Base-by-base conservation (phyloP, 2,113 vertebrate species). In the Scatophagus argus region DNA sequence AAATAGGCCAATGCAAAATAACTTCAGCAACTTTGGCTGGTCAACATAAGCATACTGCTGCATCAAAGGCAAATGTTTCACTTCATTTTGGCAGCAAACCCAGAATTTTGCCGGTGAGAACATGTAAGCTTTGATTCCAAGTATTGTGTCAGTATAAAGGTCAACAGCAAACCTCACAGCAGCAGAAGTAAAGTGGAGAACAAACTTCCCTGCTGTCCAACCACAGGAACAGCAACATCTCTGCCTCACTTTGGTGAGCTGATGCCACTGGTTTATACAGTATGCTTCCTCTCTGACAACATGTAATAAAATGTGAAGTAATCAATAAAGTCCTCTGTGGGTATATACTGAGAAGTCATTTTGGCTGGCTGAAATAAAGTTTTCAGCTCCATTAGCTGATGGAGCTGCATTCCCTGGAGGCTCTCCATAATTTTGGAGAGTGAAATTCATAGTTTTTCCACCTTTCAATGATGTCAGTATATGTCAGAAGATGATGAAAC, bases 1-100 rank as follows among this genome's bases (percentile, higher is more conserved):
- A 4, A 31, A 8, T 36, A 31, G 25, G 61, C 13, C n/a, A n/a
- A n/a, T 62, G 41, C 12, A 38, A n/a, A 44, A 47, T 39, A 62
- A 46, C 16, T 25, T 29, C n/a, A n/a, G n/a, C n/a, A n/a, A n/a
- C 6, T 7, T 10, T 44, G 17, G 9, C n/a, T 31, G 41, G 23
- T 46, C 74, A 52, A 16, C 5, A 17, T 25, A 31, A 4, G 27
- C 47, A 44, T 14, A 9, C 6, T 52, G 59, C 63, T 8, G n/a
- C 49, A 9, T 61, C 17, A 41, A 58, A 69, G 58, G 21, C 41
- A 64, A 60, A 52, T 16, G n/a, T 54, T 76, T 72, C 23, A 46
- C 25, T 36, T 67, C 17, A 38, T 69, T 70, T 51, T 14, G 52
- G 8, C 19, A 0, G 4, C 39, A 29, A 47, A 49, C n/a, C 14